These are phyloP conservation scores for Macropodus opercularis DNA, from an alignment of 2,797 vertebrate species.

Conservation along the genomic window DNA sequence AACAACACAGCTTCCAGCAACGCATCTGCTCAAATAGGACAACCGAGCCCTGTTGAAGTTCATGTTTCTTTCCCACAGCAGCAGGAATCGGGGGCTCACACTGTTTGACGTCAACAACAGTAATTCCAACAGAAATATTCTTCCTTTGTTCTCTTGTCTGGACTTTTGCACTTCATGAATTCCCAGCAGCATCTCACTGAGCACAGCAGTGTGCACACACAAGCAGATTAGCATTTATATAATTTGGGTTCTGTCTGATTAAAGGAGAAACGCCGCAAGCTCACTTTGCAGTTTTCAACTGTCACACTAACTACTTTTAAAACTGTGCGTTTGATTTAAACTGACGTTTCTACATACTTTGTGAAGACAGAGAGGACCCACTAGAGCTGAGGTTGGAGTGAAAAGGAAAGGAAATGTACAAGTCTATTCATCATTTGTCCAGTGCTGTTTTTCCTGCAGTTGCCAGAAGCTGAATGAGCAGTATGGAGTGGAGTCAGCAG, in stretches of 20 bases:
- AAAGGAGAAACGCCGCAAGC: conserved; percentile 1
- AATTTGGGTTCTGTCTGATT: neutral
- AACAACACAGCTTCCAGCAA: neutral
- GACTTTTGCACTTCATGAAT: conserved; percentile 21
- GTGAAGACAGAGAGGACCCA: neutral
- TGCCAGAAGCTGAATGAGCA: conserved; percentile 38
- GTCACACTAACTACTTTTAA: conserved; percentile 31
- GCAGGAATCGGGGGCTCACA: conserved; percentile 25
- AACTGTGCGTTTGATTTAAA: conserved; percentile 11
- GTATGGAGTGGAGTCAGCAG: conserved; percentile 30
- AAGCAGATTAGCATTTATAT: neutral
- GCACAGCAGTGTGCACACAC: neutral
- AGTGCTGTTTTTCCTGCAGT: conserved; percentile 21
- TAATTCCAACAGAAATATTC: conserved; percentile 40
- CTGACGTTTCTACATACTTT: neutral
- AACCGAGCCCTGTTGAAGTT: neutral
- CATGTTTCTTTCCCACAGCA: conserved; percentile 25
- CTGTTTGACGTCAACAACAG: conserved; percentile 25
- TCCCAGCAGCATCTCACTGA: conserved; percentile 12
- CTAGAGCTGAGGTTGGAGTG: neutral
- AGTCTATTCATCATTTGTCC: conserved; percentile 36
- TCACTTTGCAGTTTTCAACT: conserved; percentile 9
- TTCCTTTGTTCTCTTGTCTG: conserved; percentile 42
- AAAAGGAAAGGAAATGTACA: neutral
- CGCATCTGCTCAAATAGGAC: neutral